Conservation (phyloP, 2,888 invertebrate genomes). For the Therioaphis trifolii region DNA sequence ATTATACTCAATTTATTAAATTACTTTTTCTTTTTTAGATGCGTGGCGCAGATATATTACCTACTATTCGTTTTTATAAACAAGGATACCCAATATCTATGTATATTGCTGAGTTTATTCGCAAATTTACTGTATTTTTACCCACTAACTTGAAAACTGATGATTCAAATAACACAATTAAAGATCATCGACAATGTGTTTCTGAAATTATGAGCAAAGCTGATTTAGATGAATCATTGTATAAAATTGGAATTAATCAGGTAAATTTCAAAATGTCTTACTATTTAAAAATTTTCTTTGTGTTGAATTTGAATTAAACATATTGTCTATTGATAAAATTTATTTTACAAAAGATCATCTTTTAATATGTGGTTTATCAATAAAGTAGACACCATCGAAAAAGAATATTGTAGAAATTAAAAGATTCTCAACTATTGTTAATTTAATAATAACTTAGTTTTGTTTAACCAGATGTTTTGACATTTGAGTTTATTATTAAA, state of each 20-base stretch:
- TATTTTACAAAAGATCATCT: too few relatives aligned
- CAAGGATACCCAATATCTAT: conserved; percentile 94
- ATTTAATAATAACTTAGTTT: too few relatives aligned
- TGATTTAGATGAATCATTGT: conserved; percentile 86
- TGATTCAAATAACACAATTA: conserved; percentile 67
- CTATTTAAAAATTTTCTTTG: neutral
- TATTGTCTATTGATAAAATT: neutral
- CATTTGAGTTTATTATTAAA: too few relatives aligned
- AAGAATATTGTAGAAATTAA: too few relatives aligned
- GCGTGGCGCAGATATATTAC: conserved; percentile 89
- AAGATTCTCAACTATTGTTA: too few relatives aligned
- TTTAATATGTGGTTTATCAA: too few relatives aligned
- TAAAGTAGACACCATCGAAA: too few relatives aligned
- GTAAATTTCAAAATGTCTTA: conserved; percentile 72
- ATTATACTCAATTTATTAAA: neutral
- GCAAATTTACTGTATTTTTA: conserved; percentile 79
- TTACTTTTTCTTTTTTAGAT: conserved; percentile 72
- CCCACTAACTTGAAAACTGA: conserved; percentile 68
- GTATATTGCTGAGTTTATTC: conserved; percentile 87
- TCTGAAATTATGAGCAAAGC: conserved; percentile 85
- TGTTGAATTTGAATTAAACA: neutral
- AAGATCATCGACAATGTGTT: conserved; percentile 76
- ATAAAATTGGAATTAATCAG: conserved; percentile 92
- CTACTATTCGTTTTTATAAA: conserved; percentile 88
- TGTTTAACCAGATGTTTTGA: too few relatives aligned